Evolutionary conservation across 2,113 vertebrate species (phyloP), one percentile per base, ranked within the genome.

Genomic region (Microcebus tavaratra): DNA sequence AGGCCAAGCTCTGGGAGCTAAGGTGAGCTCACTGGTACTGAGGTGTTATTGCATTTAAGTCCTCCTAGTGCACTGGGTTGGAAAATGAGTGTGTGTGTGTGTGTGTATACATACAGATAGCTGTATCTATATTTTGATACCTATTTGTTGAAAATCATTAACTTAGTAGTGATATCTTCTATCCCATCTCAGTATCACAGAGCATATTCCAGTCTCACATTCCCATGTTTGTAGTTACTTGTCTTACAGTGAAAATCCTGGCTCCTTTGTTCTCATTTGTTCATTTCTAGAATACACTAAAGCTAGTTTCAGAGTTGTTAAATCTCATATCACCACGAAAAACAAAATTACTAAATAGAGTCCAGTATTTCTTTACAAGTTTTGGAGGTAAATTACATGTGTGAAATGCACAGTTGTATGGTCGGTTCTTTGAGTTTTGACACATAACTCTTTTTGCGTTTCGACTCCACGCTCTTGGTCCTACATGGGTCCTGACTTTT

Each of bases 271-370:
- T 27, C 34, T 70, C 25, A 65, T 92, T 79, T 95, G 63, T n/a
- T 88, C 34, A 88, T 2, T 73, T 31, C 75, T 89, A 42, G 72
- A 81, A 68, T 89, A 68, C 36, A 76, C 68, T 36, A 73, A 75
- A 86, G n/a, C 27, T 42, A 50, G 25, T 70, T 90, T 86, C 36
- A 90, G 36, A 93, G 70, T 88, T 79, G 59, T 90, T 81, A 83
- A 94, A 18, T n/a, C 5, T 63, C 25, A 29, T 78, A 23, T 13
- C 1, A 34, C 67, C 50, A 48, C 4, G 11, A 61, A 61, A 88
- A 61, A 5, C 12, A 48, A 67, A 86, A 65, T 59, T 83, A 55
- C 29, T 89, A 79, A 65, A 31, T 48, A 14, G n/a, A 67, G 34
- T 92, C 75, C 12, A 88, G 11, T 31, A 50, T 57, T 78, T 93